These are phyloP conservation scores for Nothocercus nigrocapillus DNA, from an alignment of 2,113 vertebrate genomes.

Conservation along the genomic window DNA sequence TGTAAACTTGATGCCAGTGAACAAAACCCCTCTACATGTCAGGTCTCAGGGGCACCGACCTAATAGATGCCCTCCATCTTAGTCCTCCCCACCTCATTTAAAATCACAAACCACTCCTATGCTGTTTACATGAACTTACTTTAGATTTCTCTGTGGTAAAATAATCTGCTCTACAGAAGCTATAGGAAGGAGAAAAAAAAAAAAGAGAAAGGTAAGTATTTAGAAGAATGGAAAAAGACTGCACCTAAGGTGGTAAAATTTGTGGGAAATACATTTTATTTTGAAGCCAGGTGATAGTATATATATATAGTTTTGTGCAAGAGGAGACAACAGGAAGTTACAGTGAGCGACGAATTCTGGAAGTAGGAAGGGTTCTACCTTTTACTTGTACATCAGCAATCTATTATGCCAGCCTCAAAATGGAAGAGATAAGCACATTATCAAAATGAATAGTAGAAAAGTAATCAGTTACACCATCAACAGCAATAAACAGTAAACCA, in stretches of 20 bases:
- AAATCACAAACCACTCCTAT: not conserved
- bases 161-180: not conserved
- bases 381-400: not conserved
- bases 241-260: not conserved
- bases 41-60: not conserved
- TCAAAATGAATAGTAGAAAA: not conserved
- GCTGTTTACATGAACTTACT: not conserved
- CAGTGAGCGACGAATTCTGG: not conserved
- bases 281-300: not conserved
- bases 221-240: not conserved
- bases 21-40: not conserved
- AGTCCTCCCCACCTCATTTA: not conserved
- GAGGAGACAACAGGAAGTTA: not conserved
- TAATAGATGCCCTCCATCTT: not conserved
- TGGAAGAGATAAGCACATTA: not conserved
- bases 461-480: slow-evolving; percentile 13
- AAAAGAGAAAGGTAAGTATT: not conserved
- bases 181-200: not conserved
- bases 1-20: not conserved
- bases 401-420: not conserved
- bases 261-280: not conserved
- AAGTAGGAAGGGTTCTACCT: not conserved
- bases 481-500: slow-evolving; percentile 15
- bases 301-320: not conserved
- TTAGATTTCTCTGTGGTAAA: not conserved